Base-by-base conservation (phyloP, 2,888 invertebrate species). In the Ornithoptera priamus region DNA sequence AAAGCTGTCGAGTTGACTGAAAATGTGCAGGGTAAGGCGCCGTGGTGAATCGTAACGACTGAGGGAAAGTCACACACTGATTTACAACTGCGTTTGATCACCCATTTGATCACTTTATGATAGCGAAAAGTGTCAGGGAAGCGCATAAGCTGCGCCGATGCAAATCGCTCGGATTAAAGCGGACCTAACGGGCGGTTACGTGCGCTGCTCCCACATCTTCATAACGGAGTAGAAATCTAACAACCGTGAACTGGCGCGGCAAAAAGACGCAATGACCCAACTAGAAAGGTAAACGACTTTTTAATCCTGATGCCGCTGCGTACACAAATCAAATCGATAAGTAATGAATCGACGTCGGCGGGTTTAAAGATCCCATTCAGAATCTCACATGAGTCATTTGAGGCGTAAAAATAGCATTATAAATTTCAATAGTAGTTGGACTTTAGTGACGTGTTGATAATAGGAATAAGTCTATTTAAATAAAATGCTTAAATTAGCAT, bases 31-130 rank as follows among this genome's bases (percentile, higher is more conserved):
- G 76, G 80, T 78, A 81, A 82, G 80, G 80, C 78, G 81, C 81
- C 85, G 85, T 85, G 81, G 80, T 84, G 85, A 90, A 92, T 90
- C 78, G 77, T 87, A 90, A 91, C 86, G 88, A 89, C 84, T 75
- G 78, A 74, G 84, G 83, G 89, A 90, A 89, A 90, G 88, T 85
- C 83, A 73, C 81, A 80, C 80, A 76, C 85, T 87, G 88, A 90
- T 89, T 90, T 87, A 88, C 87, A 78, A 82, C 78, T 75, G 78
- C 81, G 77, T 85, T 83, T 90, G 89, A 89, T 89, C 86, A 89
- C 86, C 88, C 86, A 87, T 90, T 89, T 90, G 91, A 91, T 90
- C 88, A 91, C 90, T 89, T 91, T 92, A 91, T 91, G 89, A 92
- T 91, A 85, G 89, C 85, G 87, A 87, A 88, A 86, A 89, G 82